A percentile compares a stretch with the other conserved stretches of the same genome.
These are phyloP conservation scores for Eubasilissa splendida DNA, from an alignment of 2,888 invertebrate species.

Conservation along the genomic window DNA sequence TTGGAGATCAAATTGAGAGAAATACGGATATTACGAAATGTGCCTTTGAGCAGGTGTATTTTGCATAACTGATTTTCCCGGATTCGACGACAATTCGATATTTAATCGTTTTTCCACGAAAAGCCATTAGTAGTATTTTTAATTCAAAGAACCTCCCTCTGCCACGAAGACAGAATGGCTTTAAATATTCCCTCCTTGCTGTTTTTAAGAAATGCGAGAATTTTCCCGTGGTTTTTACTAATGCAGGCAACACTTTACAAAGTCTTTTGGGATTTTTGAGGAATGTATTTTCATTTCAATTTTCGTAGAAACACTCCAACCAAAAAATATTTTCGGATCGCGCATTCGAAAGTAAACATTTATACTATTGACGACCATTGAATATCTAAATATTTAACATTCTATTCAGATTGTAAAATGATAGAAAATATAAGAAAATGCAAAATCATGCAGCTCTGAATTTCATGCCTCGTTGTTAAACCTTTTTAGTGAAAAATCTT, in stretches of 20 bases:
- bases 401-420: no score
- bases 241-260: not conserved
- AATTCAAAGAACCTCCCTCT: conserved; percentile 7
- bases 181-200: conserved; percentile 6
- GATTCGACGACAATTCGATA: not conserved
- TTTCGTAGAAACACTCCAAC: not conserved
- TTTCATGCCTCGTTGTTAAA: no score
- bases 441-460: no score
- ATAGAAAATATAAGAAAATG: no score
- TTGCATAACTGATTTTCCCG: not conserved
- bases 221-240: conserved; percentile 1
- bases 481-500: no score
- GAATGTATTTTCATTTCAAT: conserved; percentile 3
- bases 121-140: conserved; percentile 17
- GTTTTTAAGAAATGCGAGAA: not conserved
- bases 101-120: conserved; percentile 9
- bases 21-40: not conserved
- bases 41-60: not conserved
- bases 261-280: conserved; percentile 1
- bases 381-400: no score
- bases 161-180: not conserved
- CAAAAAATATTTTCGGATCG: not conserved
- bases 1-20: not conserved
- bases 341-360: not conserved
- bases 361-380: no score